Conservation (phyloP, 2,888 invertebrate species). For the Cheilosia variabilis region DNA sequence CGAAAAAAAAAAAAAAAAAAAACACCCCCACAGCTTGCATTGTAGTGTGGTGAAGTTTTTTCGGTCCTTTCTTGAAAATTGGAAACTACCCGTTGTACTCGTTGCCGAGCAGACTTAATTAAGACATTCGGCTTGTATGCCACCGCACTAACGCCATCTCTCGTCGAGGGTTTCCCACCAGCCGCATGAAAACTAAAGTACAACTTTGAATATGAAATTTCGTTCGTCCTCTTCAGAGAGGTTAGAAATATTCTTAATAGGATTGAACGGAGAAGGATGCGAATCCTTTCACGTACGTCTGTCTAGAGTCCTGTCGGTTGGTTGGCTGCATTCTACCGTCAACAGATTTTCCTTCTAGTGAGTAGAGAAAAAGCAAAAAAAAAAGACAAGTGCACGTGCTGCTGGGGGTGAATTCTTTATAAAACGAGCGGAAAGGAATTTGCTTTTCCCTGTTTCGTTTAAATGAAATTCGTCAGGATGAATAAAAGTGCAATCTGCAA, state of each 20-base stretch:
- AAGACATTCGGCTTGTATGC: conserved; percentile 65
- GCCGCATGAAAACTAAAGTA: conserved; percentile 38
- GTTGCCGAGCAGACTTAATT: conserved; percentile 68
- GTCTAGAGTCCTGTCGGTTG: conserved; percentile 65
- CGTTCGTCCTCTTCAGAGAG: conserved; percentile 37
- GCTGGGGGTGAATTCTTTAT: conserved; percentile 13
- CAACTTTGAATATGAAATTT: conserved; percentile 55
- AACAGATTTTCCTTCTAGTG: conserved; percentile 51
- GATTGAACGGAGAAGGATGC: conserved; percentile 30
- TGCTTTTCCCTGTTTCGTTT: conserved; percentile 23
- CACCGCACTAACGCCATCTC: conserved; percentile 35
- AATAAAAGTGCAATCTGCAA: conserved; percentile 37
- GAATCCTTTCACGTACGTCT: conserved; percentile 66
- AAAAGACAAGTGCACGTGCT: conserved; percentile 36
- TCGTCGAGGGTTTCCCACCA: conserved; percentile 6
- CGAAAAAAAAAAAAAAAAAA: neutral
- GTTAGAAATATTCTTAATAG: conserved; percentile 65
- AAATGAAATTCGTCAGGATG: conserved; percentile 30
- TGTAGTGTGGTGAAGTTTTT: conserved; percentile 32
- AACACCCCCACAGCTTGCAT: conserved; percentile 25
- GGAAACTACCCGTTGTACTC: conserved; percentile 39
- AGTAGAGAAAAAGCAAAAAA: conserved; percentile 10
- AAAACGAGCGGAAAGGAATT: conserved; percentile 30
- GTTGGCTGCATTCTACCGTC: conserved; percentile 59
- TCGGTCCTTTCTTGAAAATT: conserved; percentile 51